Evolutionary conservation across 1,140 invertebrate species (phyloP), one percentile per base, ranked within the genome.

Genomic region (Hyposmocoma kahamanoa): DNA sequence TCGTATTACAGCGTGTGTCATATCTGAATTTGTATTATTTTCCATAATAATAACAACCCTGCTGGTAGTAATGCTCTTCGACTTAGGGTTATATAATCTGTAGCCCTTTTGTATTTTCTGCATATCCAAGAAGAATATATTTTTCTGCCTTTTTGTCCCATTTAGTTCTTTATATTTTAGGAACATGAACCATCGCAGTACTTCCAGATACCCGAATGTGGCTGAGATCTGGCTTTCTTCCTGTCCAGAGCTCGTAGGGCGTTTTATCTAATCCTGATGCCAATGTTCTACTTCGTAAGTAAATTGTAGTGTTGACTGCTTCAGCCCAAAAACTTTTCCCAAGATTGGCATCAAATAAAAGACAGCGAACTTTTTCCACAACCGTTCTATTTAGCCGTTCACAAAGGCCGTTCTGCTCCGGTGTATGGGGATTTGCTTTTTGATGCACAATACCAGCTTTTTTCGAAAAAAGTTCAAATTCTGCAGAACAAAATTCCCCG

Each of bases 351-450:
- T 76, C 60, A 41, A 54, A 41, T 28, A 83, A 42, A 67, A 84
- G 19, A 78, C 69, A 3, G 61, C 67, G 10, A 47, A 18, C 6
- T 47, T 38, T 20, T 42, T 61, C n/a, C 64, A 56, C 24, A 51
- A 46, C 19, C 2, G 42, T 34, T 4, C 32, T 9, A 15, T 87
- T 78, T 19, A 49, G 51, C 15, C 53, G 9, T 24, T 71, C 50
- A 45, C 53, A 50, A 2, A 60, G n/a, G 9, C 81, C 81, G 65
- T 89, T 89, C 54, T 87, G 75, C 48, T 89, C 53, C n/a, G 84
- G 75, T 9, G 68, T 83, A 52, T 87, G 87, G 2, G 70, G 48
- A 17, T 68, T 62, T 8, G 62, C 73, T 22, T 42, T 63, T 45
- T 82, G 66, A 59, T 86, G 72, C 1, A 42, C 36, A 19, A 85